Conservation (phyloP, 2,888 invertebrate species). For the Agrilus biguttatus region DNA sequence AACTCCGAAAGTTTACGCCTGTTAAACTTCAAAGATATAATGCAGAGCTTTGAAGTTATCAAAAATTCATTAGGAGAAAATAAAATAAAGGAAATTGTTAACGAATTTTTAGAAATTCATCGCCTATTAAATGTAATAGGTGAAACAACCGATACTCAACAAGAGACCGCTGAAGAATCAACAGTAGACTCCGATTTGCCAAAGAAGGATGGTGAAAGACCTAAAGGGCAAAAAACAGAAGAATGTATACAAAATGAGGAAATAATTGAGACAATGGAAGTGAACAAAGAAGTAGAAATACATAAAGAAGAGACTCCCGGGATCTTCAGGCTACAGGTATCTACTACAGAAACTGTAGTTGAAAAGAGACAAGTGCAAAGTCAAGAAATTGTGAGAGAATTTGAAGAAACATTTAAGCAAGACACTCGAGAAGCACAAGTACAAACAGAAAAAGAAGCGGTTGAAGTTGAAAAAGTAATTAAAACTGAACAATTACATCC, state of each 20-base stretch:
- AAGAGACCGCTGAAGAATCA: no score
- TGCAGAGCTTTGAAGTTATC: no score
- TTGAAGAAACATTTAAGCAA: background rate
- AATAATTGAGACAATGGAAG: background rate
- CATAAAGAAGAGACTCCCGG: background rate
- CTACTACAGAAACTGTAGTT: background rate
- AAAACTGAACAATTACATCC: background rate
- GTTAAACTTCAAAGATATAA: no score
- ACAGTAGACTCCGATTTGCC: no score
- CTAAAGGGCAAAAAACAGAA: background rate
- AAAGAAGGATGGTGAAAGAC: no score
- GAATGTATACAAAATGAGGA: background rate
- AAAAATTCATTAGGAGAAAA: no score
- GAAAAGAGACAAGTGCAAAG: constrained; percentile 1
- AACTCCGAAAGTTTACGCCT: no score
- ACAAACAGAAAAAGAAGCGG: constrained; percentile 2
- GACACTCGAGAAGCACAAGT: background rate
- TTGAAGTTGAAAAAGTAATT: constrained; percentile 1
- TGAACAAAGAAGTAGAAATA: background rate
- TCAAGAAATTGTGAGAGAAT: background rate
- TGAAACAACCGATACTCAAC: no score
- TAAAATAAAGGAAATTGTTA: no score
- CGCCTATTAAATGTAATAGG: no score
- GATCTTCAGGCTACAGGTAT: background rate
- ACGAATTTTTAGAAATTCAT: no score